Evolutionary conservation across 1,140 invertebrate species (phyloP), one percentile per base, ranked within the genome.

Genomic region (Brachionus sp.): DNA sequence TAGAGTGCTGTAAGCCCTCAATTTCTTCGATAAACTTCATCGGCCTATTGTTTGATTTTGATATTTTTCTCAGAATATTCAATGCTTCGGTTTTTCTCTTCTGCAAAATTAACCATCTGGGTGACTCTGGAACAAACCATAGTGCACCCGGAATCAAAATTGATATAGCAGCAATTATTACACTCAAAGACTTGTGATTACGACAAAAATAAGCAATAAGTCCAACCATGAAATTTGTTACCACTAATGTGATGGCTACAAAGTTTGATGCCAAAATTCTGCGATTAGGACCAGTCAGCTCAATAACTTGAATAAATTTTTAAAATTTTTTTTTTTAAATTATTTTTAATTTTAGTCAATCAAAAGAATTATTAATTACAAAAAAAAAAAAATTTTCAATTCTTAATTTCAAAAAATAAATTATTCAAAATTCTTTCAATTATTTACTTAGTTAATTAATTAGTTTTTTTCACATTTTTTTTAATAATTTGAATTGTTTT

Each of bases 1-100:
- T 57, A n/a, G 50, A 57, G 19, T 57, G 16, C 19, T 57, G 50
- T 25, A 57, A 19, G 19, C 50, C 19, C 16, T 57, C 50, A 19
- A 57, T 57, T 23, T 57, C 50, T 57, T 57, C 50, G 9, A 57
- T 57, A 19, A 57, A 57, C 19, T 19, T 57, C 50, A 57, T 57
- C n/a, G 50, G 50, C 3, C 19, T 57, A 42, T 80, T 80, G 50
- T 80, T 80, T 25, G 77, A 80, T 80, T 42, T 39, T 25, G 77
- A 50, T 37, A 80, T 80, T 62, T 66, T 57, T 13, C 35, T 23
- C 25, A 80, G 42, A 29, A 80, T 62, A 19, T 9, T 29, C 10
- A 33, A 23, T 1, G 77, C 77, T 80, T 80, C 16, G 6, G 53
- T 19, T 29, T 57, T 44, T 80, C 33, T 37, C 13, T 44, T 23